Evolutionary conservation across 2,888 invertebrate genomes (phyloP).

Genomic region (Hermaeophaga mercurialis): DNA sequence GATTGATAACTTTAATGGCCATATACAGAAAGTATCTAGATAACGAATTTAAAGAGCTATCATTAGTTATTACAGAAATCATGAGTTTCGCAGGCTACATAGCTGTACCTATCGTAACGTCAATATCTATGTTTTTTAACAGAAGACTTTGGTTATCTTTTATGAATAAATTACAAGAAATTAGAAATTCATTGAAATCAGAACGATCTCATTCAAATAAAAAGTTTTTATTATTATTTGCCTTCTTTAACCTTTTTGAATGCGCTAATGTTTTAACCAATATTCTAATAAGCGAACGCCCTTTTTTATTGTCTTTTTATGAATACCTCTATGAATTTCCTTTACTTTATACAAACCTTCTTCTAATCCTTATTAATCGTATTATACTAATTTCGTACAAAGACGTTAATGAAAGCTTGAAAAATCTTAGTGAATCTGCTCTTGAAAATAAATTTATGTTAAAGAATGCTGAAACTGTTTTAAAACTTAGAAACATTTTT

Average conservation of each 20-base stretch:
- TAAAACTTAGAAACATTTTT: constrained; percentile 3
- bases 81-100: not conserved
- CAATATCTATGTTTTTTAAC: not conserved
- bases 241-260: too few species aligned
- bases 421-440: not conserved
- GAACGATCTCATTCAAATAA: not conserved
- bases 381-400: not conserved
- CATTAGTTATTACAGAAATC: not conserved
- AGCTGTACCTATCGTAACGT: not conserved
- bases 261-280: too few species aligned
- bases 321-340: not conserved
- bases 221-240: too few species aligned
- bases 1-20: not conserved
- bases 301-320: not conserved
- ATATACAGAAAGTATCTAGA: not conserved
- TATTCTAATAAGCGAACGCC: too few species aligned
- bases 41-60: not conserved
- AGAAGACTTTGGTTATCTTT: not conserved
- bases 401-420: not conserved
- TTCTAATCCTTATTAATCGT: not conserved
- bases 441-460: not conserved
- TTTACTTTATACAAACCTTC: not conserved
- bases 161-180: not conserved
- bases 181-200: not conserved
- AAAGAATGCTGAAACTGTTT: not conserved